Evolutionary conservation across 2,113 vertebrate species (phyloP), one percentile per base, ranked within the genome.

Genomic region (Bungarus multicinctus): DNA sequence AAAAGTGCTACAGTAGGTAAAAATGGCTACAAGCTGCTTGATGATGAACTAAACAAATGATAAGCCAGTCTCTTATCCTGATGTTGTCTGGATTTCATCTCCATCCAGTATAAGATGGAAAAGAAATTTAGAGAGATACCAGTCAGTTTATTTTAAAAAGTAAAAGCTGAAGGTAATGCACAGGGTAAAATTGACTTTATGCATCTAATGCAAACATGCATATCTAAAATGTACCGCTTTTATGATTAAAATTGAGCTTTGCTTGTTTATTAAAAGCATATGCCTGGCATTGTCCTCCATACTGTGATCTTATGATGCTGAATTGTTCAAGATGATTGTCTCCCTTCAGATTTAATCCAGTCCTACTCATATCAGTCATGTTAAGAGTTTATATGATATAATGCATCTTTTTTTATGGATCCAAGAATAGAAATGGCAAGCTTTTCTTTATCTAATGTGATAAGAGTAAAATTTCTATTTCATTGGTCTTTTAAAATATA

Each of bases 241-340:
- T 53, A 25, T 60, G 74, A 93, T 90, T 89, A 89, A 39, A 60
- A 10, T 34, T 14, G 27, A 89, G 43, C 92, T 91, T 3, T 58
- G 85, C 14, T 39, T 30, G 22, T 39, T 69, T 57, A 92, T 69
- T 85, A 91, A 91, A 4, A 3, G n/a, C 92, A 95, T 90, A 91
- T 93, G 94, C 92, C 53, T 95, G 94, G 88, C 3, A 18, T 23
- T 6, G 93, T 52, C 53, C 30, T 94, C 25, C 88, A 74, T 11
- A 60, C 18, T 88, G 60, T 20, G 60, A 91, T 87, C 92, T 95
- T 27, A 87, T 1, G 4, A 96, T 93, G 69, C n/a, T 52, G 22
- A 92, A 55, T 94, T 96, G 74, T 92, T 92, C 54, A 58, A 86
- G 91, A 30, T 81, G 11, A 57, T 91, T 45, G 93, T 60, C 92